These are phyloP conservation scores for Ophion slaviceki DNA, from an alignment of 2,888 invertebrate species.

Conservation along the genomic window DNA sequence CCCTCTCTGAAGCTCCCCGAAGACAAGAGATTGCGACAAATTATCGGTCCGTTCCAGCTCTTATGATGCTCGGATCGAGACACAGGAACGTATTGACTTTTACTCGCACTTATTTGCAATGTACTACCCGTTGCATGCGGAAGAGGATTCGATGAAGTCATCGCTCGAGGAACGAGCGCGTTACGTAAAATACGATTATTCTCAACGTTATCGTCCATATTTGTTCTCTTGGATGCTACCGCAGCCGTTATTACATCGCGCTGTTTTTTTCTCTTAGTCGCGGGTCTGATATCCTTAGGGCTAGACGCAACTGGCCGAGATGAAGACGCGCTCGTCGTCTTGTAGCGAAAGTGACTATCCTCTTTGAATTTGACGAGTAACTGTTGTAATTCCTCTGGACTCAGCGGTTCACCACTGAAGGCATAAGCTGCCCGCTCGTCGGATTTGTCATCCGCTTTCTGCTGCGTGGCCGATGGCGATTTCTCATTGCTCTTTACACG, in stretches of 20 bases:
- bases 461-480: not conserved
- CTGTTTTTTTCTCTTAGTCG: not conserved
- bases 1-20: conserved; percentile 3
- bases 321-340: not conserved
- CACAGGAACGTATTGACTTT: not conserved
- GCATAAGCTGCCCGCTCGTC: not conserved
- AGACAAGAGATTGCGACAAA: conserved; percentile 18
- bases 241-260: not conserved
- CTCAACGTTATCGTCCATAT: not conserved
- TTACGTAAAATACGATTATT: not conserved
- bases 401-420: conserved; percentile 36
- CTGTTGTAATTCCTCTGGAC: conserved; percentile 22
- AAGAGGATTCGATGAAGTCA: conserved; percentile 37
- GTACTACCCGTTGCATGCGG: conserved; percentile 22
- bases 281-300: conserved; percentile 24
- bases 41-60: not conserved
- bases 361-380: conserved; percentile 27
- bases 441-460: not conserved
- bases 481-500: not conserved
- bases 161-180: not conserved
- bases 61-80: not conserved
- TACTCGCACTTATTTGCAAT: not conserved
- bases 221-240: not conserved
- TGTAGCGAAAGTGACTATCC: conserved; percentile 46
- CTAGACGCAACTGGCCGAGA: conserved; percentile 8